Conservation (phyloP, 2,797 vertebrate genomes). For the Molossus alvarezi region DNA sequence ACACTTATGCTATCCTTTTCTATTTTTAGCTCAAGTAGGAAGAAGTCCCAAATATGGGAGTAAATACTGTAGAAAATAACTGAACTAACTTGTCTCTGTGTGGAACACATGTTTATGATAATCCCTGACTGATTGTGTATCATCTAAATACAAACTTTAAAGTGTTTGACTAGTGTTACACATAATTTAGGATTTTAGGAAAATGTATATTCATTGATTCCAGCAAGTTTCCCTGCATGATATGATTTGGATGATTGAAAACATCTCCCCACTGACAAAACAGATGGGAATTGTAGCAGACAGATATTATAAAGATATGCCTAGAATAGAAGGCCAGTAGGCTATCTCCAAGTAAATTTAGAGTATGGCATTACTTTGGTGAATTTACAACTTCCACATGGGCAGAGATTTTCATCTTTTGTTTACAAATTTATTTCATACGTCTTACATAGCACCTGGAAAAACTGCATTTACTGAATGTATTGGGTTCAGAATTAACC, state of each 20-base stretch:
- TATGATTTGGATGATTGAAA: constrained; percentile 71
- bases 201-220: constrained; percentile 42
- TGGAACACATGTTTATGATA: not conserved
- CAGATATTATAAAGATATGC: not conserved
- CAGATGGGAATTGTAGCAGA: constrained; percentile 24
- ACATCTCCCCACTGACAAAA: constrained; percentile 63
- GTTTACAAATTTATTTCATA: not conserved
- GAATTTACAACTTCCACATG: not conserved
- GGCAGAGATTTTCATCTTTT: not conserved
- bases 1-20: not conserved
- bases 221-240: constrained; percentile 37
- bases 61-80: not conserved
- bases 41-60: not conserved
- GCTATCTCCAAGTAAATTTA: constrained; percentile 27
- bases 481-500: not conserved
- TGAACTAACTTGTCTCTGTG: not conserved
- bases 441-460: not conserved
- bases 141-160: constrained; percentile 40
- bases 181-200: constrained; percentile 32
- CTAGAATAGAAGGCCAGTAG: constrained; percentile 5
- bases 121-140: not conserved
- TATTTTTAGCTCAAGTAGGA: not conserved
- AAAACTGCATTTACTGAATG: not conserved
- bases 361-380: not conserved
- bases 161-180: not conserved